Conservation (phyloP, 2,888 invertebrate genomes). For the Plagodis dolabraria region DNA sequence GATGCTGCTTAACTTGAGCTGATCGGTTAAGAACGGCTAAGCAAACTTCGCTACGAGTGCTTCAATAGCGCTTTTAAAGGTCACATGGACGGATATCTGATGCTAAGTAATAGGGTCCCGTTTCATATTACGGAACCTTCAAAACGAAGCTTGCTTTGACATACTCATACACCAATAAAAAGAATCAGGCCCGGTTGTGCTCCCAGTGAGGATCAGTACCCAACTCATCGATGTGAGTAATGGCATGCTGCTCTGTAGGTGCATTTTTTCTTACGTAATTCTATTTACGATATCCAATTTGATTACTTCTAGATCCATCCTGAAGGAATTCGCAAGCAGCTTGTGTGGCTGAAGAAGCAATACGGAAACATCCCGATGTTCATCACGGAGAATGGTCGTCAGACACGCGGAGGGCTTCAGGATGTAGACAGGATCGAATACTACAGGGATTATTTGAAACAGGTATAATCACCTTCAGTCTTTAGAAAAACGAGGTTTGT, state of each 20-base stretch:
- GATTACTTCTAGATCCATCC: constrained; percentile 59
- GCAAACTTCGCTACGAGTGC: no score
- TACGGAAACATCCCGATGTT: constrained; percentile 66
- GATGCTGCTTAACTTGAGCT: no score
- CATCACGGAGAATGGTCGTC: constrained; percentile 75
- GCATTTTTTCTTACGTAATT: background rate
- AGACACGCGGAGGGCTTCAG: constrained; percentile 43
- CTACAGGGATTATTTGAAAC: constrained; percentile 47
- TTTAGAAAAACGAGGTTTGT: no score
- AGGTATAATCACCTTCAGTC: constrained; percentile 37
- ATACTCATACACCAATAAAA: no score
- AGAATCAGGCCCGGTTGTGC: no score
- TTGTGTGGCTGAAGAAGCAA: constrained; percentile 65
- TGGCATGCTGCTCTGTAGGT: background rate
- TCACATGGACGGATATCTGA: no score
- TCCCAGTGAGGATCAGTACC: no score
- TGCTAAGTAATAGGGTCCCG: no score
- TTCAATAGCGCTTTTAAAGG: no score
- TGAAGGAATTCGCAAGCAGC: constrained; percentile 64
- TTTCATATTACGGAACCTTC: no score
- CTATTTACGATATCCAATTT: background rate
- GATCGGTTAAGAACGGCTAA: no score
- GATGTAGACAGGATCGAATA: constrained; percentile 50
- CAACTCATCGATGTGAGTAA: background rate
- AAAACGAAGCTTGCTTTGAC: no score